Conservation (phyloP, 2,797 vertebrate genomes). For the Adrianichthys oophorus region DNA sequence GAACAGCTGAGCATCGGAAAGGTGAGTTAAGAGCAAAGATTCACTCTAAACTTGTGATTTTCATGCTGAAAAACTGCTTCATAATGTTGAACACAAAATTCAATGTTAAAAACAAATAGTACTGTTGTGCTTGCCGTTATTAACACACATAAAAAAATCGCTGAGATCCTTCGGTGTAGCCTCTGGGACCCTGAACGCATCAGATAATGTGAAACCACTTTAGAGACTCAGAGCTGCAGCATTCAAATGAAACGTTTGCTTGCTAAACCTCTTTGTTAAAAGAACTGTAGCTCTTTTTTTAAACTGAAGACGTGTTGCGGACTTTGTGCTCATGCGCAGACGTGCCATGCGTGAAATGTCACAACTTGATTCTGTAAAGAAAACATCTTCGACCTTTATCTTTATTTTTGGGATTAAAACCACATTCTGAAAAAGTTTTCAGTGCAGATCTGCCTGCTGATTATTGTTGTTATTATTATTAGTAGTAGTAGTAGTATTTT, state of each 20-base stretch:
- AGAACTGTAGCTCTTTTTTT: no score
- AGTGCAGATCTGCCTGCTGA: no score
- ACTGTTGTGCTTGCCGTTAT: not conserved
- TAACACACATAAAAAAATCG: not conserved
- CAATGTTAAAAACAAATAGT: not conserved
- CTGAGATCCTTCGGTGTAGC: no score
- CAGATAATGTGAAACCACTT: no score
- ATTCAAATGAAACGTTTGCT: not conserved
- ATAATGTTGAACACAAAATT: not conserved
- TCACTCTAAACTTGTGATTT: not conserved
- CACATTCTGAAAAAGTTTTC: no score
- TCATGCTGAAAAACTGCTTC: not conserved
- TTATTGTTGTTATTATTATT: no score
- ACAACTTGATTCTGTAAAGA: not conserved
- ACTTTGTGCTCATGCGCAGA: not conserved
- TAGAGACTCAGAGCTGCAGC: not conserved
- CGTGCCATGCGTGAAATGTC: not conserved
- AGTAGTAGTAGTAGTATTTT: no score
- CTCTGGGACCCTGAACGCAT: no score
- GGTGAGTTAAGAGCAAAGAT: slow-evolving; percentile 20
- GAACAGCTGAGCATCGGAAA: slow-evolving; percentile 12
- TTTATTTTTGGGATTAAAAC: no score
- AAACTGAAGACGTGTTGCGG: not conserved
- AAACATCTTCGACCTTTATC: no score
- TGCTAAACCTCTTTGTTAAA: not conserved